Percentiles rank a stretch among this genome's conserved stretches.
phyloP scores from a whole-genome alignment of 2,888 invertebrate genomes.

The Mythimna pallens region DNA sequence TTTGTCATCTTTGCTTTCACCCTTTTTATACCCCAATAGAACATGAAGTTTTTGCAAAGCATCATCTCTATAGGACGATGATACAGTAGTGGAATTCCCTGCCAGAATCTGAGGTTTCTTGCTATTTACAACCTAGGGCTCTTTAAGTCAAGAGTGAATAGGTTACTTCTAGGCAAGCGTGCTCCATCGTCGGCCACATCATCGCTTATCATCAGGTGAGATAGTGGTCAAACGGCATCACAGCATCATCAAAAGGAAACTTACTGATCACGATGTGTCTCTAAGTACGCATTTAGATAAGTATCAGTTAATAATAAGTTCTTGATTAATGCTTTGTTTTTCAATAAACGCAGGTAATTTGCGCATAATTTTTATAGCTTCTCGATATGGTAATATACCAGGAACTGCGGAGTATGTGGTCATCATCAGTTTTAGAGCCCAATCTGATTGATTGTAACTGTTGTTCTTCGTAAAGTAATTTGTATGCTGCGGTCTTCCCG shows the following conservation, averaged over 20 bases:
- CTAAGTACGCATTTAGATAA: conserved; percentile 9
- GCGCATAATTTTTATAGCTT: conserved; percentile 44
- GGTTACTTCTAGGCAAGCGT: too few relatives aligned
- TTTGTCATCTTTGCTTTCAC: too few relatives aligned
- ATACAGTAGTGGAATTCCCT: too few relatives aligned
- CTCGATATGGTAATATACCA: conserved; percentile 39
- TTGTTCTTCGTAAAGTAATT: background rate
- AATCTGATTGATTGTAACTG: conserved; percentile 3
- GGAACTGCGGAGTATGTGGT: conserved; percentile 42
- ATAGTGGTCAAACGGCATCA: background rate
- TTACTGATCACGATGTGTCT: background rate
- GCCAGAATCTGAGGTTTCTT: too few relatives aligned
- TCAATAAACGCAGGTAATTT: conserved; percentile 12
- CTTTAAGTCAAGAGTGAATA: too few relatives aligned
- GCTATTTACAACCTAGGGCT: too few relatives aligned
- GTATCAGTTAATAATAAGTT: background rate
- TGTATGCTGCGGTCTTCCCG: too few relatives aligned
- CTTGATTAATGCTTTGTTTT: conserved; percentile 12
- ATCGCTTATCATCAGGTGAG: too few relatives aligned
- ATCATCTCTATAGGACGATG: too few relatives aligned
- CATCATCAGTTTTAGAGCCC: conserved; percentile 47
- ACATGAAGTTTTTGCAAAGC: too few relatives aligned
- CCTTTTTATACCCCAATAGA: too few relatives aligned
- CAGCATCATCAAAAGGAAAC: conserved; percentile 5
- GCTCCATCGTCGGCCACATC: too few relatives aligned